phyloP scores from a whole-genome alignment of 2,113 vertebrate genomes.

The Brachyhypopomus gauderio region DNA sequence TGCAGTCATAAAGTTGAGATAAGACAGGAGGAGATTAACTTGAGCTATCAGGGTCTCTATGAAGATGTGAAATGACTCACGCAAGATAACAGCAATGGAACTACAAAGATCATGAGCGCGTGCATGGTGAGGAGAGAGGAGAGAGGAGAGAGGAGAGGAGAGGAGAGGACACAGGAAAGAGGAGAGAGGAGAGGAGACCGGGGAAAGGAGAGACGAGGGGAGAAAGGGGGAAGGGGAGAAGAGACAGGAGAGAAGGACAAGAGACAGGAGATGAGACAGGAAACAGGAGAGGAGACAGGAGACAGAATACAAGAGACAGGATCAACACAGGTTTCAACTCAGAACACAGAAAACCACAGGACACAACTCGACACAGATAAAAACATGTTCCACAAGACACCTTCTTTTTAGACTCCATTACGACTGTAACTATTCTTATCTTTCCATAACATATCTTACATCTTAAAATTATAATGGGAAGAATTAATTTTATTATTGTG shows the following conservation, averaged over 20 bases:
- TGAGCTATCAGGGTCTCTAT: slow-evolving; percentile 52
- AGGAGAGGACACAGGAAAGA: slow-evolving; percentile 24
- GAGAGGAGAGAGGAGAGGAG: not conserved
- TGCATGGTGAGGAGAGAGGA: slow-evolving; percentile 46
- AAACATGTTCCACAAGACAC: too few species aligned
- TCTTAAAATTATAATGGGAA: too few species aligned
- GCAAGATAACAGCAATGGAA: slow-evolving; percentile 54
- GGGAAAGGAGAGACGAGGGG: slow-evolving; percentile 25
- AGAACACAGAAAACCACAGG: too few species aligned
- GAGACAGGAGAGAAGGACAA: slow-evolving; percentile 37
- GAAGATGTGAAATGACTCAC: slow-evolving; percentile 57
- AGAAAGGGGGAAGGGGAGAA: not conserved
- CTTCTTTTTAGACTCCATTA: too few species aligned
- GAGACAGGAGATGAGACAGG: not conserved
- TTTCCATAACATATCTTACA: too few species aligned
- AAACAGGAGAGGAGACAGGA: slow-evolving; percentile 27
- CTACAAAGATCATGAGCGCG: slow-evolving; percentile 55
- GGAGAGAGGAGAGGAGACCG: not conserved
- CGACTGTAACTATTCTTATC: too few species aligned
- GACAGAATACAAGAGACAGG: not conserved
- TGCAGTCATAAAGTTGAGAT: slow-evolving; percentile 57
- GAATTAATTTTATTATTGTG: too few species aligned
- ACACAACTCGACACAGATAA: too few species aligned
- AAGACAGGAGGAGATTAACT: slow-evolving; percentile 57
- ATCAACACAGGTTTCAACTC: too few species aligned